phyloP scores from a whole-genome alignment of 2,888 invertebrate species.

The Phalangium opilio region DNA sequence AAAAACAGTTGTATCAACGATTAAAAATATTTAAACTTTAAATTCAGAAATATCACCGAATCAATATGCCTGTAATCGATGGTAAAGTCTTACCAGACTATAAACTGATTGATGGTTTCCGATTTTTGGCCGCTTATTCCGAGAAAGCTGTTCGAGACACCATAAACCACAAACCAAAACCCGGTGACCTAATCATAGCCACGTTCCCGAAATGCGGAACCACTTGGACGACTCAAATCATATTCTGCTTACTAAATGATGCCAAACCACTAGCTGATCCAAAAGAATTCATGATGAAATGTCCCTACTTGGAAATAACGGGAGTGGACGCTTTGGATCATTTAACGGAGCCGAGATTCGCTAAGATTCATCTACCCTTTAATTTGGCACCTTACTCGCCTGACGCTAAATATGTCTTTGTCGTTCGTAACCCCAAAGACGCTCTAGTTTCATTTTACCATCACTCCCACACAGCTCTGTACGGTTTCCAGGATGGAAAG shows the following conservation, averaged over 20 bases:
- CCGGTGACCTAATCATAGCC: conserved; percentile 14
- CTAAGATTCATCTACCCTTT: background rate
- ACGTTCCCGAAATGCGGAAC: conserved; percentile 19
- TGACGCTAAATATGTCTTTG: background rate
- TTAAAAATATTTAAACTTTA: too few relatives aligned
- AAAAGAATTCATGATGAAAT: too few relatives aligned
- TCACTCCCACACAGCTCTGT: conserved; percentile 20
- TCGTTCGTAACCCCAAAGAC: background rate
- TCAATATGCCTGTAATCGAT: too few relatives aligned
- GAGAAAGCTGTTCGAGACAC: conserved; percentile 8
- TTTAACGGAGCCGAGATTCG: background rate
- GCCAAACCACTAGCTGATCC: too few relatives aligned
- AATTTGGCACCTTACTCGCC: background rate
- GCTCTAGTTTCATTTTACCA: conserved; percentile 31
- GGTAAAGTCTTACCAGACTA: conserved; percentile 1
- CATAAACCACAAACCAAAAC: conserved; percentile 12
- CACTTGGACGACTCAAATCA: too few relatives aligned
- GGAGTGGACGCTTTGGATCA: too few relatives aligned
- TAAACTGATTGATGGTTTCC: conserved; percentile 7
- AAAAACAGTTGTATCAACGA: too few relatives aligned
- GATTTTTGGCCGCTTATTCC: conserved; percentile 4
- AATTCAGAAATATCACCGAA: too few relatives aligned
- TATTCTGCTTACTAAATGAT: too few relatives aligned
- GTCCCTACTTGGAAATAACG: too few relatives aligned
- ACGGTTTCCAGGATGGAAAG: conserved; percentile 12